These are phyloP conservation scores for Melanotaenia duboulayi DNA, from an alignment of 2,113 vertebrate genomes.

Conservation along the genomic window DNA sequence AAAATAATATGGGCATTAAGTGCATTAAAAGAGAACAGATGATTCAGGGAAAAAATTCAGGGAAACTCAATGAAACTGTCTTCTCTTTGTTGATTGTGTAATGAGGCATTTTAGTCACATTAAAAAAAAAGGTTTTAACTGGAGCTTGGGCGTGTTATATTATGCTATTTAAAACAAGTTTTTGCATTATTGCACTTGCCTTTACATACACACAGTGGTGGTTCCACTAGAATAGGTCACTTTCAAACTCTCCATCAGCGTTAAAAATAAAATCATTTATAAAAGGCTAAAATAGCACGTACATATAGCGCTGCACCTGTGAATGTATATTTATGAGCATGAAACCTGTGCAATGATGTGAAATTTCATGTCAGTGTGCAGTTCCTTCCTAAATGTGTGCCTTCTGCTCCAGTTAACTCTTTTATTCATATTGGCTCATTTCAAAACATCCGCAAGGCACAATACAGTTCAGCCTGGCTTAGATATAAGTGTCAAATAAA, in stretches of 20 bases:
- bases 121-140: neutral
- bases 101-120: slow-evolving; percentile 8
- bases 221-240: slow-evolving; percentile 27
- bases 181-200: slow-evolving; percentile 3
- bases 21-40: neutral
- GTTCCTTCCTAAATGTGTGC: slow-evolving; percentile 67
- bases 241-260: slow-evolving; percentile 32
- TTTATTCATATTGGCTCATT: slow-evolving; percentile 73
- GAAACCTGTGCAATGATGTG: slow-evolving; percentile 67
- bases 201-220: slow-evolving; percentile 19
- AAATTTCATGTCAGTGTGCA: slow-evolving; percentile 68
- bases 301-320: slow-evolving; percentile 57
- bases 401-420: slow-evolving; percentile 78
- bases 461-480: slow-evolving; percentile 62
- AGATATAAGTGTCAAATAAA: slow-evolving; percentile 71
- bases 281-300: slow-evolving; percentile 61
- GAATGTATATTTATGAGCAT: slow-evolving; percentile 66
- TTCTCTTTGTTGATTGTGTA: neutral
- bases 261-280: slow-evolving; percentile 61
- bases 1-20: neutral
- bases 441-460: slow-evolving; percentile 68
- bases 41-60: neutral
- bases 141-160: slow-evolving; percentile 2
- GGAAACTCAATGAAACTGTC: neutral
- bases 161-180: neutral